These are phyloP conservation scores for Cataglyphis hispanica DNA, from an alignment of 1,140 invertebrate genomes.

Conservation along the genomic window DNA sequence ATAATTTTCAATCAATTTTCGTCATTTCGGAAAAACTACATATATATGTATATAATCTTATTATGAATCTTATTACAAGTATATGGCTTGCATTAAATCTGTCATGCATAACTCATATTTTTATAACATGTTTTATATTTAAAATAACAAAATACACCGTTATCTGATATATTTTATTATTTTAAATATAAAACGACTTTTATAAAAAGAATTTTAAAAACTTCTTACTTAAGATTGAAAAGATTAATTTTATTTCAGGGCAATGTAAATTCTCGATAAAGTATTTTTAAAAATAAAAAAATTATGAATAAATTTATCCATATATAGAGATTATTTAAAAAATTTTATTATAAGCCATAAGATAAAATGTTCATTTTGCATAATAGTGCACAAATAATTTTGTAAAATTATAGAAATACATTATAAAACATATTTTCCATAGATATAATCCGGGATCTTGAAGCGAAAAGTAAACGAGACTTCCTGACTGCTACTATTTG, in stretches of 20 bases:
- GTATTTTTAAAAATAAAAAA: neutral
- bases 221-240: neutral
- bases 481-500: neutral
- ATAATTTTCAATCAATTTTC: neutral
- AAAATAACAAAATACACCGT: neutral
- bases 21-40: no score
- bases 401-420: neutral
- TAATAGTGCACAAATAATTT: conserved; percentile 6
- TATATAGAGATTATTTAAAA: neutral
- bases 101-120: neutral
- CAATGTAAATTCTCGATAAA: neutral
- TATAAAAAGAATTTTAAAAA: neutral
- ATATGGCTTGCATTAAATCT: no score
- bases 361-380: neutral
- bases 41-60: no score
- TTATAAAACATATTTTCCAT: neutral
- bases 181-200: neutral
- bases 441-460: neutral
- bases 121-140: neutral
- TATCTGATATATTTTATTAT: neutral
- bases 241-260: neutral
- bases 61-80: no score
- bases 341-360: neutral
- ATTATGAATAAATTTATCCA: neutral
- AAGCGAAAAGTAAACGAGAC: neutral